These are phyloP conservation scores for Goniozus legneri DNA, from an alignment of 1,140 invertebrate species.

Conservation along the genomic window DNA sequence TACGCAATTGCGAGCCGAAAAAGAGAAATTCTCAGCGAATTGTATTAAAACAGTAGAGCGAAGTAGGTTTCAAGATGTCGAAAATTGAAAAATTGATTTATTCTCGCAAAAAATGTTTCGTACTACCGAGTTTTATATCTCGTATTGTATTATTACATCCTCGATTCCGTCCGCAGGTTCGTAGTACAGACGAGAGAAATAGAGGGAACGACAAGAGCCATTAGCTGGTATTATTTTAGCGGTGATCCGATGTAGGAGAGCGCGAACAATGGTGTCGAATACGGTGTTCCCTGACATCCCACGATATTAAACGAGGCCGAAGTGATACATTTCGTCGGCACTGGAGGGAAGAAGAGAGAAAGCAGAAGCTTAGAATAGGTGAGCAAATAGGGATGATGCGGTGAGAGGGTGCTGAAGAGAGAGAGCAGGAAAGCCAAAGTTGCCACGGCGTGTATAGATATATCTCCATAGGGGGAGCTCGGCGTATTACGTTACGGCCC, in stretches of 20 bases:
- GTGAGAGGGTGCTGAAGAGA: constrained; percentile 6
- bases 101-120: too few relatives aligned
- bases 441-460: neutral
- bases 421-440: neutral
- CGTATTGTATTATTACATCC: constrained; percentile 33
- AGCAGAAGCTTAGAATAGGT: constrained; percentile 8
- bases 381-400: constrained; percentile 34
- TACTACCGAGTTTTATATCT: too few relatives aligned
- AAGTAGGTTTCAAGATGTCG: too few relatives aligned
- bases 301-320: constrained; percentile 39
- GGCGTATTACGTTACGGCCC: constrained; percentile 37
- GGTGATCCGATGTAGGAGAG: constrained; percentile 35
- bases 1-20: constrained; percentile 8
- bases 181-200: too few relatives aligned
- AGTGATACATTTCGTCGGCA: constrained; percentile 35
- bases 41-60: neutral
- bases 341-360: neutral
- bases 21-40: neutral
- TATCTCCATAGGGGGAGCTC: neutral
- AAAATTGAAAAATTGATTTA: too few relatives aligned
- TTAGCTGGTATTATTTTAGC: constrained; percentile 44
- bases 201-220: constrained; percentile 33
- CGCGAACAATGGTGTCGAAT: constrained; percentile 28
- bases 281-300: constrained; percentile 24
- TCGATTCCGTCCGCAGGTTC: constrained; percentile 29